Evolutionary conservation across 2,113 vertebrate genomes (phyloP).

Genomic region (Pelusios castaneus): DNA sequence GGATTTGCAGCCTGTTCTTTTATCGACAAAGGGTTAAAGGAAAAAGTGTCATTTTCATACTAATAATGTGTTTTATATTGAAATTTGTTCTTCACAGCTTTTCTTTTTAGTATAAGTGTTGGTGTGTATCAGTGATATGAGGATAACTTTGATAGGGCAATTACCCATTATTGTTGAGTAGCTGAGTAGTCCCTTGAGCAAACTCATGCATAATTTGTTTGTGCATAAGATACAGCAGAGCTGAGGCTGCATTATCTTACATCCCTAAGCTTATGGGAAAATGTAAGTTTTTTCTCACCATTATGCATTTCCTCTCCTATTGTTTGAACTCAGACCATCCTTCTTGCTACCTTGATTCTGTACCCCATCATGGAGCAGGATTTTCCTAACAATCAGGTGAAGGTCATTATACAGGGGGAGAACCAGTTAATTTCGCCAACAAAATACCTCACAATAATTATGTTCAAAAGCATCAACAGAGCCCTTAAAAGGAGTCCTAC

Average conservation of each 20-base stretch:
- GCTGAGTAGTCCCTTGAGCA: constrained; percentile 76
- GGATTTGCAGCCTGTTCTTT: not conserved
- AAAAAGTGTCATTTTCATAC: constrained; percentile 73
- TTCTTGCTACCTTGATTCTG: constrained; percentile 58
- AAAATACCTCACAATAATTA: constrained; percentile 73
- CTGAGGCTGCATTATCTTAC: constrained; percentile 70
- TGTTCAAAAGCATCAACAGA: constrained; percentile 64
- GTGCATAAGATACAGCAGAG: constrained; percentile 75
- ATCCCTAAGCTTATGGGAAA: constrained; percentile 61
- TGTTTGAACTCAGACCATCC: constrained; percentile 70
- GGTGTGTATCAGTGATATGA: constrained; percentile 73
- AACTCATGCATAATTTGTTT: constrained; percentile 81
- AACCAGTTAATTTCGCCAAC: constrained; percentile 59
- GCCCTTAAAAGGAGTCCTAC: constrained; percentile 62
- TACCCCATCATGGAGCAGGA: constrained; percentile 35
- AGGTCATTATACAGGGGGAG: constrained; percentile 53
- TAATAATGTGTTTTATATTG: constrained; percentile 73
- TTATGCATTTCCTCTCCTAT: constrained; percentile 64
- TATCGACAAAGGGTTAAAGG: constrained; percentile 68
- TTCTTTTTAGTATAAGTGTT: constrained; percentile 66
- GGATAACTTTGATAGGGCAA: constrained; percentile 77
- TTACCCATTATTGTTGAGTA: constrained; percentile 79
- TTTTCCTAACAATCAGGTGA: constrained; percentile 42
- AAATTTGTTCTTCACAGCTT: constrained; percentile 72
- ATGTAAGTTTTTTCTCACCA: constrained; percentile 61